Evolutionary conservation across 2,888 invertebrate genomes (phyloP), one percentile per base, ranked within the genome.

Genomic region (Metacarcinus magister): DNA sequence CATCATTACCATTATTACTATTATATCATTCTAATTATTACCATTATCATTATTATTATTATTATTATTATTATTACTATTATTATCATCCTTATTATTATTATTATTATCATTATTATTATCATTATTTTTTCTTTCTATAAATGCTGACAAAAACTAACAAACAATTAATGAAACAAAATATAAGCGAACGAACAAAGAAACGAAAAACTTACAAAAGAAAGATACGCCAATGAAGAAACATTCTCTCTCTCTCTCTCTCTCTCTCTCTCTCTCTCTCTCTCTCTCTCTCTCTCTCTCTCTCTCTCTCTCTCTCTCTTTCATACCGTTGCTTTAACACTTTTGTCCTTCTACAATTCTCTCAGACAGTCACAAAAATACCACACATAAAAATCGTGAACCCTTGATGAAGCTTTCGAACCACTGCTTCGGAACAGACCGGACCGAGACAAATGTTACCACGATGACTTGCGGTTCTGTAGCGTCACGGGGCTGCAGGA

Each of bases 281-380:
- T 82, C 82, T 82, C 82, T 82, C 82, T 82, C 82, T 82, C 82
- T 82, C 82, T 82, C 82, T 82, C 82, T 82, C 82, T 82, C 82
- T 82, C 82, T 82, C 82, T 82, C 82, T 82, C 82, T 82, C 82
- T 32, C 82, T 82, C 82, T 82, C 32, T 82, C 82, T 32, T 32
- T 10, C 8, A 67, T n/a, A 67, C 67, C 67, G 67, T 67, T 67
- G n/a, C 67, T 23, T 67, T 67, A 19, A 67, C 67, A 67, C n/a
- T 5, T 67, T 23, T n/a, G 67, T 67, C 67, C n/a, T 67, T 67
- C 67, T n/a, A 19, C 0, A 5, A 67, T 7, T 19, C 67, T 19
- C n/a, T 1, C 67, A 67, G 4, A 67, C 67, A 67, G 7, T n/a
- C 67, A 67, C 67, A 82, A 28, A 82, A 28, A 82, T 2, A 32